Conservation (phyloP, 2,797 vertebrate species). For the Molossus alvarezi region DNA sequence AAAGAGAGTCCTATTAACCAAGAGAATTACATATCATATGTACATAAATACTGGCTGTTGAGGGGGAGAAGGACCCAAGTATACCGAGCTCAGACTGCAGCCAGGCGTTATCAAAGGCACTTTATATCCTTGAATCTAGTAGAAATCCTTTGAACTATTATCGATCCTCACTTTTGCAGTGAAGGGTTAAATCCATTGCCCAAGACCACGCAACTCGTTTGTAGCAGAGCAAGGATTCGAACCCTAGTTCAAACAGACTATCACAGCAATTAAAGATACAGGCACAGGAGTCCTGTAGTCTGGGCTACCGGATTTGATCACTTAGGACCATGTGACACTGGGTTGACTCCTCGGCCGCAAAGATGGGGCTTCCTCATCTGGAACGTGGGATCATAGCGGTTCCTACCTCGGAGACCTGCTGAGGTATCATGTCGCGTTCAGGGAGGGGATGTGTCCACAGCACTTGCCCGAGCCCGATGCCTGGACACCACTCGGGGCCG, state of each 20-base stretch:
- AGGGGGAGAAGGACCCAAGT: neutral
- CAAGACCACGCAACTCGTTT: neutral
- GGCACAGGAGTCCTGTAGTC: neutral
- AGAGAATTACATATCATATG: neutral
- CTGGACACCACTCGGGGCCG: neutral
- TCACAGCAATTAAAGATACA: neutral
- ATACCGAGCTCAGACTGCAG: neutral
- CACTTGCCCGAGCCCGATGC: neutral
- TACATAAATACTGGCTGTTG: neutral
- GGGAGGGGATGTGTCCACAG: rapidly evolving
- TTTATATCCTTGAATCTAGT: neutral
- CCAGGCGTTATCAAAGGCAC: neutral
- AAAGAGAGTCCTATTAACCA: constrained; percentile 44
- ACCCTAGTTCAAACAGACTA: neutral
- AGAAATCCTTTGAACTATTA: neutral
- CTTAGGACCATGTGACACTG: rapidly evolving
- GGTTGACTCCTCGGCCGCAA: neutral
- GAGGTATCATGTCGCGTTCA: neutral
- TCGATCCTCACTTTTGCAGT: neutral
- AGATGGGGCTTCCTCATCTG: neutral
- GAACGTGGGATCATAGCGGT: rapidly evolving
- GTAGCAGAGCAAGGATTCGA: neutral
- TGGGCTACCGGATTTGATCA: neutral
- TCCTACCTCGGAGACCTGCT: rapidly evolving
- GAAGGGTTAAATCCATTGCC: neutral